Percentiles rank a stretch among this genome's conserved stretches.
Evolutionary conservation across 2,113 vertebrate genomes (phyloP).

Genomic region (Neoarius graeffei): DNA sequence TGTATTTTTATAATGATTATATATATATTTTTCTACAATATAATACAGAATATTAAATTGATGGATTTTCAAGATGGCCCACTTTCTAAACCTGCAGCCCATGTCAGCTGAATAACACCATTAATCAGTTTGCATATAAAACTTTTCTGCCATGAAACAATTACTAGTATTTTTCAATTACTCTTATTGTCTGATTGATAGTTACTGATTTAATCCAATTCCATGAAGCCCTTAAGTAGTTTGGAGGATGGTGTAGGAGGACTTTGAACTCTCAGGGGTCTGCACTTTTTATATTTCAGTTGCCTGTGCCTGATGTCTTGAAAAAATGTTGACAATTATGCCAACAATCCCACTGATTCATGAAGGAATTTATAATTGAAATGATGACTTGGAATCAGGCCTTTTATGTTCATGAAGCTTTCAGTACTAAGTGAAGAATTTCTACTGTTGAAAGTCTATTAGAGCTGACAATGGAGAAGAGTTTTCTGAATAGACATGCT

Average conservation of each 20-base stretch:
- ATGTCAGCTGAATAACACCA: no score
- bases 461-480: not conserved
- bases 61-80: not conserved
- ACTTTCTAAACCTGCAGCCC: no score
- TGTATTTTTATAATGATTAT: not conserved
- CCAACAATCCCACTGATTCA: slow-evolving; percentile 6
- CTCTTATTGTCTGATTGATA: not conserved
- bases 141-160: not conserved
- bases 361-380: slow-evolving; percentile 23
- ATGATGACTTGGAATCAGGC: slow-evolving; percentile 2
- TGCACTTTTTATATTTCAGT: not conserved
- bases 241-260: not conserved
- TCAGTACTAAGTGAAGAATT: slow-evolving; percentile 18
- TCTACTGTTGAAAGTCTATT: slow-evolving; percentile 11
- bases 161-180: not conserved
- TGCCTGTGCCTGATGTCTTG: not conserved
- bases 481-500: not conserved
- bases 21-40: not conserved
- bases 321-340: not conserved
- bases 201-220: not conserved
- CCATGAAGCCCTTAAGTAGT: not conserved
- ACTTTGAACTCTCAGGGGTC: not conserved
- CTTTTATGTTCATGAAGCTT: not conserved
- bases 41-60: not conserved
- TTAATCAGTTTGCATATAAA: not conserved